Percentiles rank a stretch among this genome's conserved stretches.
Conservation (phyloP, 1,140 invertebrate species). For the Trissolcus basalis region DNA sequence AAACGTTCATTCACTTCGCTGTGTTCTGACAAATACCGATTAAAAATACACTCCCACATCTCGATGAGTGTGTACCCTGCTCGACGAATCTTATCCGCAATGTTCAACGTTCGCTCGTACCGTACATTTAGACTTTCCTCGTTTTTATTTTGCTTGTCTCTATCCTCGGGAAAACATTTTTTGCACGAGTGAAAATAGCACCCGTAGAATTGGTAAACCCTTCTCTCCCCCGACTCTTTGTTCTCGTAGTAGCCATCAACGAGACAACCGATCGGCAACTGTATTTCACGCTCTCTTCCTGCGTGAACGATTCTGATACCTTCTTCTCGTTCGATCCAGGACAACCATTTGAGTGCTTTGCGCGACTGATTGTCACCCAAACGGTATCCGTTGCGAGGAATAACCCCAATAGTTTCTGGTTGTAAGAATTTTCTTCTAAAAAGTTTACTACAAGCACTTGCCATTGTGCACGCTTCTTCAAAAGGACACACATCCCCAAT, state of each 20-base stretch:
- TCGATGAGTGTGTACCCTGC: background rate
- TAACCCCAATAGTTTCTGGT: too few relatives aligned
- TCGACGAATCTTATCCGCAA: background rate
- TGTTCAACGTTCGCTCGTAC: background rate
- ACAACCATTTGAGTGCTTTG: background rate
- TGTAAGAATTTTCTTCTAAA: slow-evolving; percentile 1
- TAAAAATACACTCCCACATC: background rate
- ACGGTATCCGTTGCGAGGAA: background rate
- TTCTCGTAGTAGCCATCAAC: slow-evolving; percentile 29
- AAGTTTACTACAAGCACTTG: background rate
- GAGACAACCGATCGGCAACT: background rate
- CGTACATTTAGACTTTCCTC: background rate
- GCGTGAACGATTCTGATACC: slow-evolving; percentile 1
- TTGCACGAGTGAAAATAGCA: slow-evolving; percentile 39
- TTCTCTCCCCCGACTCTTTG: background rate
- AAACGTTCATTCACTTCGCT: background rate
- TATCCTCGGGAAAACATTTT: slow-evolving; percentile 10
- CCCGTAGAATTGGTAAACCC: slow-evolving; percentile 33
- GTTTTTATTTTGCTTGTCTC: background rate
- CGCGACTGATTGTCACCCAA: background rate
- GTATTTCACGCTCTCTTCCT: background rate
- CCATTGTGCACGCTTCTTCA: slow-evolving; percentile 2
- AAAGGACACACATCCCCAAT: background rate
- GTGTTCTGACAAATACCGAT: background rate
- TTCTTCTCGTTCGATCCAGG: background rate